Conservation (phyloP, 2,113 vertebrate species). For the Myanophis thanlyinensis region DNA sequence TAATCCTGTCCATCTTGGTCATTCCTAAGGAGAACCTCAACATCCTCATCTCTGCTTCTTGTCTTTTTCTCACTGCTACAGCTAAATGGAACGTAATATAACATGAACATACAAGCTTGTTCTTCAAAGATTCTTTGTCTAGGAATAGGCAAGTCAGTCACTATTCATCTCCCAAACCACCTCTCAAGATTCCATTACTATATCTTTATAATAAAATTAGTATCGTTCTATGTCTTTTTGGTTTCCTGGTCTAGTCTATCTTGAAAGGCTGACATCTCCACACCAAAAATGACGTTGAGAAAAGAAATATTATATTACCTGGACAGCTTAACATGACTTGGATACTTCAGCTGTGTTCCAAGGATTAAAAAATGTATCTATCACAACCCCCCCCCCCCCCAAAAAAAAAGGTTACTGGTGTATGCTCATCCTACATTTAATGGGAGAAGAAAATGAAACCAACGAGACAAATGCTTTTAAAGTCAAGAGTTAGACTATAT, state of each 20-base stretch:
- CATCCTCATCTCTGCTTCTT: too few relatives aligned
- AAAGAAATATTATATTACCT: neutral
- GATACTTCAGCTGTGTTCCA: neutral
- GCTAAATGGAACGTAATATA: neutral
- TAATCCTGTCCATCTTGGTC: too few relatives aligned
- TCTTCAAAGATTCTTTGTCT: neutral
- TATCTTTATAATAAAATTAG: neutral
- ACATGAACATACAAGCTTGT: too few relatives aligned
- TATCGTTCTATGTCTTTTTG: neutral
- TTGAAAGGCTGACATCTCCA: neutral
- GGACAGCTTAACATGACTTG: neutral
- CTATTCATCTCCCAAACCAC: neutral
- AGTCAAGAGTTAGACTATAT: neutral
- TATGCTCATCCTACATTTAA: neutral
- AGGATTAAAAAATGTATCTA: neutral
- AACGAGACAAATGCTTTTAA: neutral
- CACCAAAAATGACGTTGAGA: neutral
- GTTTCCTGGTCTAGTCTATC: neutral
- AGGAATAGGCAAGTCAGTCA: neutral
- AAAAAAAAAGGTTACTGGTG: neutral
- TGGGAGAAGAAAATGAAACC: neutral
- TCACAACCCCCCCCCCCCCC: too few relatives aligned
- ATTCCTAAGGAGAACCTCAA: too few relatives aligned
- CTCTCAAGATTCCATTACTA: neutral
- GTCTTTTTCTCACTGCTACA: too few relatives aligned